Conservation (phyloP, 2,888 invertebrate species). For the Dichetophora obliterata region DNA sequence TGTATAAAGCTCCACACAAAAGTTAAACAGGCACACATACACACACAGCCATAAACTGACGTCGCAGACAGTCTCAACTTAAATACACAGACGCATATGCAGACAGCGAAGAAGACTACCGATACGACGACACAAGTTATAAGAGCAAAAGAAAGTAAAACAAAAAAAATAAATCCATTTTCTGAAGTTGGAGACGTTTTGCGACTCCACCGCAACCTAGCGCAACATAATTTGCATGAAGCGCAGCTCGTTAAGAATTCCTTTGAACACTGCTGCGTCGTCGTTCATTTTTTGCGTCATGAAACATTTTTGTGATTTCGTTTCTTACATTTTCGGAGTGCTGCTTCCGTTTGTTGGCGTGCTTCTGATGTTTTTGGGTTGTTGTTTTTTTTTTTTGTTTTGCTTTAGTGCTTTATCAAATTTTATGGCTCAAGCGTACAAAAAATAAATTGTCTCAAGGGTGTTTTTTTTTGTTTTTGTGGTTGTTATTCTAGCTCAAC, state of each 20-base stretch:
- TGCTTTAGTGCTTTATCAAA: slow-evolving; percentile 30
- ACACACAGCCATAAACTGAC: background rate
- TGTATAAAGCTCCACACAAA: background rate
- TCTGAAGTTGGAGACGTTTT: background rate
- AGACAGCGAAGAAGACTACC: slow-evolving; percentile 37
- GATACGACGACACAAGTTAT: background rate
- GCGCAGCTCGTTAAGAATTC: slow-evolving; percentile 40
- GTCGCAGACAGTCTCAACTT: slow-evolving; percentile 35
- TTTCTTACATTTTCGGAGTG: slow-evolving; percentile 31
- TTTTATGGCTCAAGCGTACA: slow-evolving; percentile 47
- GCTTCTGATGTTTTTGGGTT: slow-evolving; percentile 29
- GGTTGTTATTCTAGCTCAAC: slow-evolving; percentile 17
- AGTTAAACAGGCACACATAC: background rate
- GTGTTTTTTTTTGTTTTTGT: slow-evolving; percentile 48
- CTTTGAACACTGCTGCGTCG: background rate
- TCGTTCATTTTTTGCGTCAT: slow-evolving; percentile 21
- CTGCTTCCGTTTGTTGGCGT: background rate
- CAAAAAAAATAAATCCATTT: background rate
- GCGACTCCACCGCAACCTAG: slow-evolving; percentile 60
- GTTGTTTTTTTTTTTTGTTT: slow-evolving; percentile 39
- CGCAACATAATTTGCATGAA: slow-evolving; percentile 65
- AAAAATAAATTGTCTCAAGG: slow-evolving; percentile 57
- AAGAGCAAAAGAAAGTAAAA: slow-evolving; percentile 1
- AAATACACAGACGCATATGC: slow-evolving; percentile 39
- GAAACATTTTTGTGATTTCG: slow-evolving; percentile 15